phyloP scores from a whole-genome alignment of 2,113 vertebrate species.

The Tiliqua scincoides region DNA sequence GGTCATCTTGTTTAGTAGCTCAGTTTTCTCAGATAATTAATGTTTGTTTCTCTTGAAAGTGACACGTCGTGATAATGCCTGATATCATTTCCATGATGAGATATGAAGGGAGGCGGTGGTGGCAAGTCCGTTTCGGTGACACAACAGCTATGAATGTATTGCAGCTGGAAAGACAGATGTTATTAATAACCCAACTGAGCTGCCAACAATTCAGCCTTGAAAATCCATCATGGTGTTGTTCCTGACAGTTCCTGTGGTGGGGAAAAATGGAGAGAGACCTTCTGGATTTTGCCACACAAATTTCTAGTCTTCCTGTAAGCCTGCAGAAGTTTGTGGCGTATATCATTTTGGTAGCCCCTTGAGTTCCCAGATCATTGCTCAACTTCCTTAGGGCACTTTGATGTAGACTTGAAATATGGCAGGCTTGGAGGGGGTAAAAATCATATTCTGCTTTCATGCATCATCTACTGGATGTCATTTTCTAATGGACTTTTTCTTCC shows the following conservation, averaged over 20 bases:
- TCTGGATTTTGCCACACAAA: constrained; percentile 12
- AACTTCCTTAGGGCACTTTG: neutral
- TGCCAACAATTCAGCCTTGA: constrained; percentile 11
- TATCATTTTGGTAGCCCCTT: neutral
- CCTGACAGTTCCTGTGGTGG: constrained; percentile 19
- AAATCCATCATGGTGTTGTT: constrained; percentile 19
- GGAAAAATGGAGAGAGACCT: constrained; percentile 11
- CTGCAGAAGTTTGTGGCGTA: neutral
- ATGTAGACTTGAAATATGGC: neutral
- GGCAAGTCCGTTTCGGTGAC: neutral
- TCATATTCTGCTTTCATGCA: neutral
- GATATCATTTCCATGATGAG: constrained; percentile 32
- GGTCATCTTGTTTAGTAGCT: neutral
- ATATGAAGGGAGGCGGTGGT: constrained; percentile 20
- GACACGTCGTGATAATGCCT: neutral
- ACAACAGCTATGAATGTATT: constrained; percentile 17
- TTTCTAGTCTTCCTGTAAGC: neutral
- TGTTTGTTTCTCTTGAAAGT: constrained; percentile 20
- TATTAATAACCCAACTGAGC: constrained; percentile 17
- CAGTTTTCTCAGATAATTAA: neutral
- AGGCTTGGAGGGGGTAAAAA: neutral
- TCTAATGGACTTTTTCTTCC: neutral
- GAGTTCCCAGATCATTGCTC: neutral
- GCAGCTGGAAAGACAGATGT: constrained; percentile 26
- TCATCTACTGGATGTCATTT: neutral